phyloP scores from a whole-genome alignment of 35 echinoderm and acorn worm species.

The Heliocidaris tuberculata region DNA sequence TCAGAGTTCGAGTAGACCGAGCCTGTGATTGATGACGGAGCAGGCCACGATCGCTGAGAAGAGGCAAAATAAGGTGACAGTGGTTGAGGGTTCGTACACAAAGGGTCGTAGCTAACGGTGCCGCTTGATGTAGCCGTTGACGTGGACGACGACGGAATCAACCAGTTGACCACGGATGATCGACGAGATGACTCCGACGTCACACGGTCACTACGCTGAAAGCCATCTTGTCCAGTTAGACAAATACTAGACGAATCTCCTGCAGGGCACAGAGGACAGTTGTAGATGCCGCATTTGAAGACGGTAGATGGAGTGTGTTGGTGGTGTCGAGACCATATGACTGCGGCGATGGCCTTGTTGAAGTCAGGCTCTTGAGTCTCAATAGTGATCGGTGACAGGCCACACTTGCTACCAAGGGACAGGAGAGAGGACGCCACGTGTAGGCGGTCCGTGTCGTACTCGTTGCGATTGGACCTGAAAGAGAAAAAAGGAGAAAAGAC shows the following conservation, averaged over 20 bases:
- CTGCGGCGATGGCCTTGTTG: constrained; percentile 40
- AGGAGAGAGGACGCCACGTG: constrained; percentile 15
- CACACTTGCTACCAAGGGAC: background rate
- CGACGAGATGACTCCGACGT: background rate
- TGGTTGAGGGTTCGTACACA: background rate
- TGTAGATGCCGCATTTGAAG: constrained; percentile 15
- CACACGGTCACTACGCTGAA: background rate
- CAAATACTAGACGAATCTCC: background rate
- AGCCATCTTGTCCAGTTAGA: background rate
- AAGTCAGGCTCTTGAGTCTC: constrained; percentile 34
- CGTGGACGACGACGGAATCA: background rate
- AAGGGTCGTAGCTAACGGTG: background rate
- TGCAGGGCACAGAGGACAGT: constrained; percentile 29
- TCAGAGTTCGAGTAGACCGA: background rate
- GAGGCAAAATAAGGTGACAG: background rate
- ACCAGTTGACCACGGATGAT: constrained; percentile 6
- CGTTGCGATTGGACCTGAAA: background rate
- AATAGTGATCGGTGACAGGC: constrained; percentile 22
- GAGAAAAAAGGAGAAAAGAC: background rate
- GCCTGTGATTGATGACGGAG: background rate
- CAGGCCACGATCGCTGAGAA: background rate
- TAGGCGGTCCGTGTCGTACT: background rate
- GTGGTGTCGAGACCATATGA: constrained; percentile 34
- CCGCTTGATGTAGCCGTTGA: background rate
- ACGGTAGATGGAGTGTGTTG: background rate